Base-by-base conservation (phyloP, 2,113 vertebrate species). In the Pluvialis apricaria region DNA sequence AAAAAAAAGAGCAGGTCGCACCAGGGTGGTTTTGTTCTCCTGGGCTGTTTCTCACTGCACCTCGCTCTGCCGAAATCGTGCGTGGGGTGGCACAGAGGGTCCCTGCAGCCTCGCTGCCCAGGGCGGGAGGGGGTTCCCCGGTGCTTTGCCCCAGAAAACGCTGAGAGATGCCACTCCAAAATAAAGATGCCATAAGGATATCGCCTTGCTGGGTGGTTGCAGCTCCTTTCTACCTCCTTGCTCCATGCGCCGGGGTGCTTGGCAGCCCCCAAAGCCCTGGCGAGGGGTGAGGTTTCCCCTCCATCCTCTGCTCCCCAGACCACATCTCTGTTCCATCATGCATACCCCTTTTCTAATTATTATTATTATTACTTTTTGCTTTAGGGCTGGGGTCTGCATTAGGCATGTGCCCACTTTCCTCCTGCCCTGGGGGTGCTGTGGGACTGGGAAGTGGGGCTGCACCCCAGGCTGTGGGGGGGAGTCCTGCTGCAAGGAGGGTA, bases 121-220 rank as follows among this genome's bases (percentile, higher is more conserved):
- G 15, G 13, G 36, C 6, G 18, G 52, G 12, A 2, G 4, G 16
- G 28, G 18, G 13, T 38, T 4, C 13, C n/a, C 10, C 2, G 0
- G 5, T 3, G 11, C 26, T 70, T 52, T 14, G 28, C 4, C 31
- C 9, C 5, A 4, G 29, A 24, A n/a, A 71, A 3, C 26, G 5
- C 36, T n/a, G 60, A 10, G 4, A 52, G 49, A 6, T 9, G 26
- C 5, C 17, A 5, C 29, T 11, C 11, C 1, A 5, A 79, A 92
- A 80, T n/a, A 32, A 55, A 36, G 5, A 45, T 3, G 1, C 38
- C 6, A 0, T 8, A 9, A 18, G 15, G 11, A 0, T 13, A 2
- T 13, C 15, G 71, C 36, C 12, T 36, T 21, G 9, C 6, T 36
- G 47, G 6, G 25, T 2, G 14, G 2, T 21, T n/a, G 26, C 44